These are phyloP conservation scores for Eulemur rubriventer DNA, from an alignment of 2,797 vertebrate species.

Conservation along the genomic window DNA sequence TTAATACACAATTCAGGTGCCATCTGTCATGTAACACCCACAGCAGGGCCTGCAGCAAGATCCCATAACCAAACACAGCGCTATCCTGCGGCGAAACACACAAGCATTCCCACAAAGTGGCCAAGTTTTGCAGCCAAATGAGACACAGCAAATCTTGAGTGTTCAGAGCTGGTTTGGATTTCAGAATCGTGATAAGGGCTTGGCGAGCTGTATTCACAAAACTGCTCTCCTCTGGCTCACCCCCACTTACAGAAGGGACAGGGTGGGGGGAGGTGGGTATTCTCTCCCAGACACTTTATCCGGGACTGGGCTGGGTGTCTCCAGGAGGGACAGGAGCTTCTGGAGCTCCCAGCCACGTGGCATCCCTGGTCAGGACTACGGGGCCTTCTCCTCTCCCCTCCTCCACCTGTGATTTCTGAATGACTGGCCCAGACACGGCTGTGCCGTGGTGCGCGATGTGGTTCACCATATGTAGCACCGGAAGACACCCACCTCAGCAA, in stretches of 20 bases:
- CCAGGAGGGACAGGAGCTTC: neutral
- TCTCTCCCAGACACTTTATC: neutral
- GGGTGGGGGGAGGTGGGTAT: neutral
- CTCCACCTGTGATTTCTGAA: neutral
- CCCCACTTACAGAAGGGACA: neutral
- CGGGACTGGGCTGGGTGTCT: neutral
- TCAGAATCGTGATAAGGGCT: neutral
- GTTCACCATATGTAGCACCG: neutral
- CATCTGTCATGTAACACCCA: neutral
- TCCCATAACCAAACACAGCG: constrained; percentile 24
- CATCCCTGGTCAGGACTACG: fast-evolving
- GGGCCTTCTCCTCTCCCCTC: neutral
- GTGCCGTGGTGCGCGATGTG: neutral
- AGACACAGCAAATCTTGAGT: neutral
- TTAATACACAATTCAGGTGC: neutral
- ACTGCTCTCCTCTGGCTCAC: neutral
- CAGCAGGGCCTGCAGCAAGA: neutral
- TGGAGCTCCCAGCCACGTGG: fast-evolving
- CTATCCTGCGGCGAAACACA: neutral
- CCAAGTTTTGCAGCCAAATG: neutral
- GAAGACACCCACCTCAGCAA: neutral
- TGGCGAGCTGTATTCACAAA: neutral
- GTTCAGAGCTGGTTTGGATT: neutral
- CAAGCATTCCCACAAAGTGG: fast-evolving
- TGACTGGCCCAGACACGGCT: neutral